A percentile compares a stretch with the other conserved stretches of the same genome.
phyloP scores from a whole-genome alignment of 2,113 vertebrate species.

The Phaetusa simplex region DNA sequence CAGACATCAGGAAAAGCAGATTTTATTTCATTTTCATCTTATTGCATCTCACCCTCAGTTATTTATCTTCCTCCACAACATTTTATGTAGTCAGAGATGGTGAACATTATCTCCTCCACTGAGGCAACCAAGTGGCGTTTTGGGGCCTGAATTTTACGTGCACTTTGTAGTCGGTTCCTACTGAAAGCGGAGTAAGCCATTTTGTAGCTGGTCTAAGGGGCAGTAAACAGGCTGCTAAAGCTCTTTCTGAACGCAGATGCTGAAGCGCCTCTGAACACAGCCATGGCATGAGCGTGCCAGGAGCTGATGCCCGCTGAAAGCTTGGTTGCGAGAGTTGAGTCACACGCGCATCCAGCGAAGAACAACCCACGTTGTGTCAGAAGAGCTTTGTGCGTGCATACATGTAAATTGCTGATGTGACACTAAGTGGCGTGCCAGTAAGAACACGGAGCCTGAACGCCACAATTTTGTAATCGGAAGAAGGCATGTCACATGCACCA shows the following conservation, averaged over 20 bases:
- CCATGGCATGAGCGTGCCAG: neutral
- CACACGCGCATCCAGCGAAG: neutral
- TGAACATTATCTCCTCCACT: neutral
- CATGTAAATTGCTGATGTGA: neutral
- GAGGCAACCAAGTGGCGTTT: neutral
- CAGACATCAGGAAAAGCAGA: neutral
- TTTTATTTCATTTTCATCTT: constrained; percentile 1
- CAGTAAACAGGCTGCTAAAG: neutral
- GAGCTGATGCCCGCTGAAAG: neutral
- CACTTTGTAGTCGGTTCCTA: neutral
- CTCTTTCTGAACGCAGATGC: neutral
- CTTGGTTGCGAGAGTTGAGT: neutral
- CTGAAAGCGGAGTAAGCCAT: neutral
- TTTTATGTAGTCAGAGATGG: neutral
- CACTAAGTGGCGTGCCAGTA: neutral
- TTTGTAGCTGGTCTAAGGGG: neutral
- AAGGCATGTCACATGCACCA: neutral
- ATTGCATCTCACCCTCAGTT: neutral
- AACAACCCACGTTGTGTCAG: neutral
- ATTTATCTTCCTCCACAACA: neutral
- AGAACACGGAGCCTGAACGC: accelerated
- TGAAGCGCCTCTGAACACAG: neutral
- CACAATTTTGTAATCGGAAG: neutral
- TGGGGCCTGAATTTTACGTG: neutral
- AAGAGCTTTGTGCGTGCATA: neutral